Conservation (phyloP, 2,797 vertebrate genomes). For the Urosaurus nigricauda region DNA sequence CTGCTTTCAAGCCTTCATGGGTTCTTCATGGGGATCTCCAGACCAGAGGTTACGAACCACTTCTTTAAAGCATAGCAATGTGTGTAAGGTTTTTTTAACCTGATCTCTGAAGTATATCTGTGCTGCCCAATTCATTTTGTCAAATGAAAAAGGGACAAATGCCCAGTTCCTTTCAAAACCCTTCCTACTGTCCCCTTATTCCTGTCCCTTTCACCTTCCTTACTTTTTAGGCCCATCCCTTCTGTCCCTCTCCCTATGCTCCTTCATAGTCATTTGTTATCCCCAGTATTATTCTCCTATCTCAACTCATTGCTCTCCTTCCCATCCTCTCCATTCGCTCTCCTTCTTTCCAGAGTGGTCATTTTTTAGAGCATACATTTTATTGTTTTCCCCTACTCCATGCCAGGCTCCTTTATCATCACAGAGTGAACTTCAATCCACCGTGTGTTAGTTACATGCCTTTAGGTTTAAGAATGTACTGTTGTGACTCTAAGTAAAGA, state of each 20-base stretch:
- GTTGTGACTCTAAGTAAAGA: background rate
- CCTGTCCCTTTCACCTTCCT: background rate
- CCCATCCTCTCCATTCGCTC: background rate
- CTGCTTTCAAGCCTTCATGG: too few species aligned
- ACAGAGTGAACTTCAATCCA: background rate
- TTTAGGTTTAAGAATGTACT: background rate
- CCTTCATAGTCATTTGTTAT: background rate
- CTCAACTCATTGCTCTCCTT: background rate
- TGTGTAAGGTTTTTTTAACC: background rate
- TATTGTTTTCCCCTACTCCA: background rate
- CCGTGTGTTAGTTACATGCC: background rate
- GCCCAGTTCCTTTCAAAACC: background rate
- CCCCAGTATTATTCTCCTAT: too few species aligned
- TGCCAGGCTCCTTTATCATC: background rate
- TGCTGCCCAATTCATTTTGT: background rate
- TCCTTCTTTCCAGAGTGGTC: background rate
- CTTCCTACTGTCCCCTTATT: background rate
- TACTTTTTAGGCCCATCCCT: background rate
- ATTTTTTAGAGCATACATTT: background rate
- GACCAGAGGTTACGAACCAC: too few species aligned
- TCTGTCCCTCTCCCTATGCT: background rate
- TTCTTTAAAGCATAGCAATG: background rate
- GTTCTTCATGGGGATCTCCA: too few species aligned
- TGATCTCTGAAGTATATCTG: background rate
- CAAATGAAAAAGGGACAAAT: background rate